Evolutionary conservation across 2,113 vertebrate species (phyloP).

Genomic region (Aptenodytes forsteri): DNA sequence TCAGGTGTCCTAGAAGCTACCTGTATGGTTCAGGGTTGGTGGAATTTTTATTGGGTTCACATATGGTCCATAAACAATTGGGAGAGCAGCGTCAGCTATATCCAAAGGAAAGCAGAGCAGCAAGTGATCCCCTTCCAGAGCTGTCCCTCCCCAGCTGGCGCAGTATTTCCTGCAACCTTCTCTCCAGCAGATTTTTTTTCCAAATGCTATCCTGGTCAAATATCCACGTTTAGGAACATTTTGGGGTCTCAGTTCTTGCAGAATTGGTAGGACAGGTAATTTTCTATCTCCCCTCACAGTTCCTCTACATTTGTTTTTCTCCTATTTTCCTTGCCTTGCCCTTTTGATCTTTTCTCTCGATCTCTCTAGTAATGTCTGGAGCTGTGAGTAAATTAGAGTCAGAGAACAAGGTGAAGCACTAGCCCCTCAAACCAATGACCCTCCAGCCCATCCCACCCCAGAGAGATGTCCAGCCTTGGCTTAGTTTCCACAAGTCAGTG

Average conservation of each 20-base stretch:
- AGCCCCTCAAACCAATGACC: neutral
- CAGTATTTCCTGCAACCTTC: neutral
- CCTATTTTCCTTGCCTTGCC: neutral
- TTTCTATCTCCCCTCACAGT: neutral
- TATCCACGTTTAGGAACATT: neutral
- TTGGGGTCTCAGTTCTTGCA: neutral
- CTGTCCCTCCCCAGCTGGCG: neutral
- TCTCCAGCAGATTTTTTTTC: neutral
- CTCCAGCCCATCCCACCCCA: neutral
- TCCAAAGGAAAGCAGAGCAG: neutral
- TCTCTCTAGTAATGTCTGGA: neutral
- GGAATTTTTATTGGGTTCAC: neutral
- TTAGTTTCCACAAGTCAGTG: neutral
- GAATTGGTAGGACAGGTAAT: neutral
- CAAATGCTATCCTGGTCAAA: neutral
- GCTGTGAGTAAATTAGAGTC: neutral
- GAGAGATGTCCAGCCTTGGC: neutral
- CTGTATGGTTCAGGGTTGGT: neutral
- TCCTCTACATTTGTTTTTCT: neutral
- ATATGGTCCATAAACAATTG: neutral
- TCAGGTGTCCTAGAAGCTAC: neutral
- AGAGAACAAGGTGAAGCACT: neutral
- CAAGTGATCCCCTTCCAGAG: neutral
- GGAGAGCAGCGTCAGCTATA: neutral
- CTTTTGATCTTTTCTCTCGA: neutral